These are phyloP conservation scores for Caenorhabditis wallacei DNA, from an alignment of 2,888 invertebrate genomes.

Conservation along the genomic window DNA sequence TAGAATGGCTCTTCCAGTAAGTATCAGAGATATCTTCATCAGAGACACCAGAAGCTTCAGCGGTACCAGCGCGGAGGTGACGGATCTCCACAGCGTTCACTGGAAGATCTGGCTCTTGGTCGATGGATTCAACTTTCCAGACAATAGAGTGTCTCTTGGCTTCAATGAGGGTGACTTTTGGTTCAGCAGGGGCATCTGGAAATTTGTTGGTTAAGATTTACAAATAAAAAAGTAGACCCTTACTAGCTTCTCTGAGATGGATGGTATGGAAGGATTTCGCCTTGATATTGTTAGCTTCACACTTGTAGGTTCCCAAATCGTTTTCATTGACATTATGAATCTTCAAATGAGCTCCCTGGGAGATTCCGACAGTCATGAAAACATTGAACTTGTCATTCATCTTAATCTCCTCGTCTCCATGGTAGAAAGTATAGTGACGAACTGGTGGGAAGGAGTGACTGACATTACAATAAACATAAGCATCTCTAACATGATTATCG, in stretches of 20 bases:
- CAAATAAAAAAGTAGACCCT: conserved; percentile 35
- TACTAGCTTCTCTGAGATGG: conserved; percentile 77
- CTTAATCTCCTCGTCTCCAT: conserved; percentile 67
- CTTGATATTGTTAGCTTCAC: conserved; percentile 80
- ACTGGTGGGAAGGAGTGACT: conserved; percentile 76
- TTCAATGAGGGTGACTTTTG: conserved; percentile 71
- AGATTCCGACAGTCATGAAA: conserved; percentile 65
- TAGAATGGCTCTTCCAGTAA: conserved; percentile 56
- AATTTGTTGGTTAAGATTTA: neutral
- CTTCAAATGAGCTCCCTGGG: conserved; percentile 70
- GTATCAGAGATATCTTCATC: conserved; percentile 55
- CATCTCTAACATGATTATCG: conserved; percentile 59
- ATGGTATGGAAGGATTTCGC: conserved; percentile 74
- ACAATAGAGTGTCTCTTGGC: conserved; percentile 73
- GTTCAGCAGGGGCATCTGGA: conserved; percentile 78
- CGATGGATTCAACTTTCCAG: conserved; percentile 74
- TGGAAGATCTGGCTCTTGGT: conserved; percentile 62
- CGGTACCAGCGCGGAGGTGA: conserved; percentile 48
- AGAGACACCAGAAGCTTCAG: conserved; percentile 41
- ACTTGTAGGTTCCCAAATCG: conserved; percentile 78
- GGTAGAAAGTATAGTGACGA: conserved; percentile 75
- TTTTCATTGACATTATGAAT: conserved; percentile 75
- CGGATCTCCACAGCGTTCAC: conserved; percentile 56
- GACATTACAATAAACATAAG: conserved; percentile 75
- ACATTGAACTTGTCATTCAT: conserved; percentile 71